These are phyloP conservation scores for Propithecus coquereli DNA, from an alignment of 2,113 vertebrate species.

Conservation along the genomic window DNA sequence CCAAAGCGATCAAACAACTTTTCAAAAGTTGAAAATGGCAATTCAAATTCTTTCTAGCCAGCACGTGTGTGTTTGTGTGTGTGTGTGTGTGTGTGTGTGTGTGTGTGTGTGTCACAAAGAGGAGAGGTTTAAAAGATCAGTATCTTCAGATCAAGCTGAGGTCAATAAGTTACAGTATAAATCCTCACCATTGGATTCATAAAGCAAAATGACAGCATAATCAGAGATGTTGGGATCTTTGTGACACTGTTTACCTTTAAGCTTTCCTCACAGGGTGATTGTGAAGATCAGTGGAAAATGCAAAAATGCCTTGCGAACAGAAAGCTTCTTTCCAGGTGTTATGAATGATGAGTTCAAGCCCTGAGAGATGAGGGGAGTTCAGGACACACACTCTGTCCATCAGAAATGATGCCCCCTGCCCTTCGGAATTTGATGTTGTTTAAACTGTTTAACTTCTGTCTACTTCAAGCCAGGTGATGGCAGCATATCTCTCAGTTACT, in stretches of 20 bases:
- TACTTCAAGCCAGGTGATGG: not conserved
- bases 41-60: not conserved
- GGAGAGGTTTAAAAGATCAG: not conserved
- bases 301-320: not conserved
- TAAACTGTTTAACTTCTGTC: not conserved
- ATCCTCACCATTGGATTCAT: not conserved
- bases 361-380: not conserved
- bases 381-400: not conserved
- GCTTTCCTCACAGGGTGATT: not conserved
- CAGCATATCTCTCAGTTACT: not conserved
- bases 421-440: not conserved
- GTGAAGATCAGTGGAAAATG: not conserved
- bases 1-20: not conserved
- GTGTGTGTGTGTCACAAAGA: not conserved
- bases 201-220: not conserved
- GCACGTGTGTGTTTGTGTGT: not conserved
- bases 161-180: not conserved
- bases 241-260: not conserved
- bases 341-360: not conserved
- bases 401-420: not conserved
- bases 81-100: not conserved
- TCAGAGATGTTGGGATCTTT: not conserved
- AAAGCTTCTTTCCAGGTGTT: not conserved
- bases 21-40: not conserved
- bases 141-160: not conserved